Conservation (phyloP, 1,140 invertebrate species). For the Leguminivora glycinivorella region DNA sequence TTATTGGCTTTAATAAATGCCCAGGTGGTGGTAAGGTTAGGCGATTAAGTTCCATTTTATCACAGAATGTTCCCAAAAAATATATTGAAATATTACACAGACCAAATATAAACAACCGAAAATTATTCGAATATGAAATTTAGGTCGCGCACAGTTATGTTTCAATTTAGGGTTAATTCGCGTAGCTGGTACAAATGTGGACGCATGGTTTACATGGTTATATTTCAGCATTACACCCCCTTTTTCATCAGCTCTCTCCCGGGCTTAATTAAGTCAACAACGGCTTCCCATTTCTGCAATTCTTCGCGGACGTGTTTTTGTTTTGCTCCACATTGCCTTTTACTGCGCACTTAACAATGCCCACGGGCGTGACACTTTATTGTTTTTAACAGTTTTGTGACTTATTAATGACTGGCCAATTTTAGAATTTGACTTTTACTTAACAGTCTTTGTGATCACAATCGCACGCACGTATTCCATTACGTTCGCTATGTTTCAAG, state of each 20-base stretch:
- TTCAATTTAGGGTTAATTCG: conserved; percentile 39
- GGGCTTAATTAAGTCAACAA: conserved; percentile 44
- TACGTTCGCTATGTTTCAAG: too few species aligned
- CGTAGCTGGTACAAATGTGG: conserved; percentile 31
- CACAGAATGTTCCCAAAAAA: too few species aligned
- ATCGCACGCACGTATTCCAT: too few species aligned
- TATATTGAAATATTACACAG: background rate
- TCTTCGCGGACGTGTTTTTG: conserved; percentile 18
- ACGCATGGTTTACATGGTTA: conserved; percentile 22
- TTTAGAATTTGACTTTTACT: too few species aligned
- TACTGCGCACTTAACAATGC: conserved; percentile 11
- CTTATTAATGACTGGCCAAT: background rate
- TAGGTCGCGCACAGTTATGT: conserved; percentile 16
- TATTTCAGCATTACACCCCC: conserved; percentile 36
- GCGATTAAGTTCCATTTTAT: too few species aligned
- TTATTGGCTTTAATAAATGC: too few species aligned
- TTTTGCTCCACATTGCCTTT: conserved; percentile 24
- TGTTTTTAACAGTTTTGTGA: background rate
- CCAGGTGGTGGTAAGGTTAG: too few species aligned
- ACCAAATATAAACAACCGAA: background rate
- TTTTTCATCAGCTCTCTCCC: conserved; percentile 37
- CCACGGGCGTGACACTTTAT: background rate
- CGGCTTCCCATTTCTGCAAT: conserved; percentile 31
- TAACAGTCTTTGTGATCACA: too few species aligned
- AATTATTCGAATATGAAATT: background rate